phyloP scores from a whole-genome alignment of 2,797 vertebrate genomes.

The Pipistrellus nathusii region DNA sequence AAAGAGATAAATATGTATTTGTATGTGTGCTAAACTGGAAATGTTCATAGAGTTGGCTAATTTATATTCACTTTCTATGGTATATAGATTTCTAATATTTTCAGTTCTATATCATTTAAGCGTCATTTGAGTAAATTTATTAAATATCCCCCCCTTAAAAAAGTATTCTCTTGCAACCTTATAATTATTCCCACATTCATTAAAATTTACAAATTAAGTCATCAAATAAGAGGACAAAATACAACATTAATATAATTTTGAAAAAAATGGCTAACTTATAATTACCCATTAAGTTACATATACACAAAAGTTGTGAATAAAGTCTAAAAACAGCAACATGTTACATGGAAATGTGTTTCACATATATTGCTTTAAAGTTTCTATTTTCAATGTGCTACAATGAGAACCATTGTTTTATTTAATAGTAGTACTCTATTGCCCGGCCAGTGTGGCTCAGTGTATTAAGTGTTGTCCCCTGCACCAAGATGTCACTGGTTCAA shows the following conservation, averaged over 20 bases:
- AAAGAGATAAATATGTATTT: no score
- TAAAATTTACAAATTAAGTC: conserved; percentile 48
- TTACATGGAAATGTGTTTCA: conserved; percentile 18
- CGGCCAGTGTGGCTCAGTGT: no score
- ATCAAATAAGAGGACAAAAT: conserved; percentile 45
- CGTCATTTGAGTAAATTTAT: no score
- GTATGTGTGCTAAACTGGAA: no score
- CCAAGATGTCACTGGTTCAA: no score
- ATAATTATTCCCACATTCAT: conserved; percentile 21
- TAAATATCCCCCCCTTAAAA: no score
- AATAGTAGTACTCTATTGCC: not conserved
- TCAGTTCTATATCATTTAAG: no score
- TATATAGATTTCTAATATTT: no score
- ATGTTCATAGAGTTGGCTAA: no score
- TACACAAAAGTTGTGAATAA: conserved; percentile 44
- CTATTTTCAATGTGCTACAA: conserved; percentile 28
- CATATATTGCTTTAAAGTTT: conserved; percentile 49
- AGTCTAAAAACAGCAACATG: conserved; percentile 1
- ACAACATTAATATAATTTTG: conserved; percentile 36
- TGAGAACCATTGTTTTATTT: conserved; percentile 24
- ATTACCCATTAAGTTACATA: conserved; percentile 2
- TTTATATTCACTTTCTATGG: no score
- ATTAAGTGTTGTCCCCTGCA: no score
- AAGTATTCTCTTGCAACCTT: not conserved
- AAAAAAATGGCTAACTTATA: conserved; percentile 2